Evolutionary conservation across 2,888 invertebrate species (phyloP), one percentile per base, ranked within the genome.

Genomic region (Melolontha melolontha): DNA sequence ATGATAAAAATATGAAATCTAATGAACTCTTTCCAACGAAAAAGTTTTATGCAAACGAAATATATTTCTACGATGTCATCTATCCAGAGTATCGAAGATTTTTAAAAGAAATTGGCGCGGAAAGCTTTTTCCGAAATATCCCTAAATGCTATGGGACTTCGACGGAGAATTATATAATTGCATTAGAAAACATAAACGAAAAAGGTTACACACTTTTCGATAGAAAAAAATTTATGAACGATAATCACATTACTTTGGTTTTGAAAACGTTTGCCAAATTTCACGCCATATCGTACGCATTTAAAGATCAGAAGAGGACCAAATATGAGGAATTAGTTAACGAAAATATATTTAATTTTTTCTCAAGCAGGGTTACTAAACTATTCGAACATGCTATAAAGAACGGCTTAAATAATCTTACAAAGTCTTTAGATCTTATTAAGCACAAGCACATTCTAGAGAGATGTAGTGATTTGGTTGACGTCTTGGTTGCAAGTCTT

Each of bases 91-190:
- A 63, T 27, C 14, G 44, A 5, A 29, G 42, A 44, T 69, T 69
- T n/a, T 65, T 70, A 42, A 59, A 12, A 34, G 62, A 69, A 17
- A 64, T 52, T 47, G 22, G 51, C 0, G 49, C 64, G 0, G 42
- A 64, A 22, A 27, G 49, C 11, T 54, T 52, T 6, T 69, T 71
- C 41, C 22, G 27, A 12, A 44, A 47, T 27, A 34, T 55, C 12
- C 47, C 71, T 6, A 68, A 63, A 65, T 71, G 71, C 57, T 71
- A 55, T 40, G 66, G 51, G 12, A 68, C 59, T 29, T 57, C 68
- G 4, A 22, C 44, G 14, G 14, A 54, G 8, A 57, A 57, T 27
- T 41, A 44, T 1, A 44, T 44, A 8, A 41, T 71, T 12, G 64
- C 66, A 2, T 40, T 71, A 16, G 68, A 68, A 49, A 71, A 71